phyloP scores from a whole-genome alignment of 2,888 invertebrate genomes.

The Lycophotia porphyrea region DNA sequence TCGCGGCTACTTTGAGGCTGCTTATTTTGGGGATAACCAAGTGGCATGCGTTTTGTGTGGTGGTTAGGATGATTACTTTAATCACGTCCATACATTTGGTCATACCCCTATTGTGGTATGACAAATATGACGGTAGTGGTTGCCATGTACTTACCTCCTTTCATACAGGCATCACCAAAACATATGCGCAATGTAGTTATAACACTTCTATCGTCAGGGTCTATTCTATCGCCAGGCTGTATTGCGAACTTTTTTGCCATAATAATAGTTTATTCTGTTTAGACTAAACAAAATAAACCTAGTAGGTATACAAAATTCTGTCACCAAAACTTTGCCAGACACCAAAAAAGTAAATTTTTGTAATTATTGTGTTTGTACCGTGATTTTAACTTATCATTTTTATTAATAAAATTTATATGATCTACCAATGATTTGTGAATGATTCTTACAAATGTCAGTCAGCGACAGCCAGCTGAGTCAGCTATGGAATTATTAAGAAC shows the following conservation, averaged over 20 bases:
- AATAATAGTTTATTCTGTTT: background rate
- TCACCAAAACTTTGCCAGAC: background rate
- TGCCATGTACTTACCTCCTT: conserved; percentile 2
- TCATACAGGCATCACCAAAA: background rate
- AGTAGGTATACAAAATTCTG: background rate
- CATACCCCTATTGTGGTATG: background rate
- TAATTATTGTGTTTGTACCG: conserved; percentile 11
- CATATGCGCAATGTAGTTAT: conserved; percentile 12
- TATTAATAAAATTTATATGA: background rate
- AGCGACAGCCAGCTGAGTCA: background rate
- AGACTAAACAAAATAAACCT: background rate
- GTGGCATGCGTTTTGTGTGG: background rate
- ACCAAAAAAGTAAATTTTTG: background rate
- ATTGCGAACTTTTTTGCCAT: background rate
- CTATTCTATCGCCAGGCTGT: background rate
- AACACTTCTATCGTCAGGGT: background rate
- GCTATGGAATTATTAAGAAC: conserved; percentile 3
- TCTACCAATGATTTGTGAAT: background rate
- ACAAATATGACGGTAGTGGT: no score
- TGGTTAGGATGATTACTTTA: background rate
- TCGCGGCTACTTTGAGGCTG: background rate
- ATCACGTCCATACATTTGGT: background rate
- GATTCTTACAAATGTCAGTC: background rate
- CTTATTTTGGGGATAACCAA: background rate
- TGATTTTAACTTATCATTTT: background rate